These are phyloP conservation scores for Venustaconcha ellipsiformis DNA, from an alignment of 1,140 invertebrate genomes.

Conservation along the genomic window DNA sequence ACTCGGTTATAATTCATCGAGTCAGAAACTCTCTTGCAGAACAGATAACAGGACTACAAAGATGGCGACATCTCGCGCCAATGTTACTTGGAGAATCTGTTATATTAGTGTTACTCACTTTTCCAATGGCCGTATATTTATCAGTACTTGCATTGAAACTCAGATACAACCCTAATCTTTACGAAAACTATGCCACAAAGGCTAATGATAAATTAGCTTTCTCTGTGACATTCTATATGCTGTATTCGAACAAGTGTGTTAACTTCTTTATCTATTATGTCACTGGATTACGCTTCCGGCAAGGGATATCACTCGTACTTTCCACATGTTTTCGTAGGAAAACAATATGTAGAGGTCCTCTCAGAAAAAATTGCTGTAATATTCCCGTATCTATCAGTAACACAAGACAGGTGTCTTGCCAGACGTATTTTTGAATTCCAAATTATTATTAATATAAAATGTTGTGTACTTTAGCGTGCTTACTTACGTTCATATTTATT, in stretches of 20 bases:
- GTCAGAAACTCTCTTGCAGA: slow-evolving; percentile 34
- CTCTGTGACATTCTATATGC: slow-evolving; percentile 51
- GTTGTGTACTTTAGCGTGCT: too few species aligned
- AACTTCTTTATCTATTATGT: slow-evolving; percentile 52
- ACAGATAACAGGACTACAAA: slow-evolving; percentile 7
- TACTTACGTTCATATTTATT: too few species aligned
- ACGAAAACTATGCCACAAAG: slow-evolving; percentile 28
- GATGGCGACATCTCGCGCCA: slow-evolving; percentile 15
- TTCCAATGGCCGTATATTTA: slow-evolving; percentile 48
- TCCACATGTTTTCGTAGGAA: too few species aligned
- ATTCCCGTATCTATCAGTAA: too few species aligned
- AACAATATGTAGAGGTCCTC: too few species aligned
- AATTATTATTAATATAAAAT: too few species aligned
- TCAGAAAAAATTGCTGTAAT: too few species aligned
- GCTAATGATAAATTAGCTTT: slow-evolving; percentile 40
- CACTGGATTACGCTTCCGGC: slow-evolving; percentile 45
- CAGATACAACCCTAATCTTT: slow-evolving; percentile 30
- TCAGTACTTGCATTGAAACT: slow-evolving; percentile 29
- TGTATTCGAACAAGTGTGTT: slow-evolving; percentile 56
- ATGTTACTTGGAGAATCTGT: slow-evolving; percentile 56
- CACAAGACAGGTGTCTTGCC: too few species aligned
- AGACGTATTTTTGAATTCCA: too few species aligned
- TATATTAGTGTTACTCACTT: slow-evolving; percentile 46
- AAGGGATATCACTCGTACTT: slow-evolving; percentile 11
- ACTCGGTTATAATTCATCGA: slow-evolving; percentile 41